Conservation (phyloP, 2,888 invertebrate species). For the Rhopalosiphum nymphaeae region DNA sequence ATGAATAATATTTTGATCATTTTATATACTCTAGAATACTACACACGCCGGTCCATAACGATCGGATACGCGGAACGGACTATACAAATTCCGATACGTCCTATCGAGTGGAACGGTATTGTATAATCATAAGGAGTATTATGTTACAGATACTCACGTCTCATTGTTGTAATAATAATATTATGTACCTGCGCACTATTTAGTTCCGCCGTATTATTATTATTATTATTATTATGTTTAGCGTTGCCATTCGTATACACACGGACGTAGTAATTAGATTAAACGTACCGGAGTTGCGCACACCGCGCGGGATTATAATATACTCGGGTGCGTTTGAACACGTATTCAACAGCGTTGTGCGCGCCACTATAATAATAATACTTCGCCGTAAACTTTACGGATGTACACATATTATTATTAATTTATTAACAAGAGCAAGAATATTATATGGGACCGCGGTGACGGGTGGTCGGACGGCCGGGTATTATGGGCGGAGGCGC, state of each 20-base stretch:
- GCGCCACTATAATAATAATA: not conserved
- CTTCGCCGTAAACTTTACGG: slow-evolving; percentile 8
- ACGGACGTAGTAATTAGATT: not conserved
- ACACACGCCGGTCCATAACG: no score
- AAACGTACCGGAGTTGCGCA: not conserved
- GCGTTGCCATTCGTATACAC: not conserved
- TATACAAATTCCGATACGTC: not conserved
- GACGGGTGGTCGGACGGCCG: not conserved
- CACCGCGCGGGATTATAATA: not conserved
- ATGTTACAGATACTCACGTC: not conserved
- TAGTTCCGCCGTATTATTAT: not conserved
- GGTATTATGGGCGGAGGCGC: not conserved
- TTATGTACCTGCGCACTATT: not conserved
- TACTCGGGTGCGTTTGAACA: not conserved
- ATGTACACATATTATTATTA: slow-evolving; percentile 29
- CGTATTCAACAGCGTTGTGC: not conserved
- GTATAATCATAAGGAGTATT: not conserved
- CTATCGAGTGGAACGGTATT: not conserved
- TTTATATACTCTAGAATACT: not conserved
- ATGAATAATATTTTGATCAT: not conserved
- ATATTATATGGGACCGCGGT: not conserved
- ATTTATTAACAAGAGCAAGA: slow-evolving; percentile 7
- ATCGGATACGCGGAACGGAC: no score
- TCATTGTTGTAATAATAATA: not conserved
- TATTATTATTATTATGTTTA: not conserved